These are phyloP conservation scores for Microcebus griseorufus DNA, from an alignment of 2,113 vertebrate genomes.

Conservation along the genomic window DNA sequence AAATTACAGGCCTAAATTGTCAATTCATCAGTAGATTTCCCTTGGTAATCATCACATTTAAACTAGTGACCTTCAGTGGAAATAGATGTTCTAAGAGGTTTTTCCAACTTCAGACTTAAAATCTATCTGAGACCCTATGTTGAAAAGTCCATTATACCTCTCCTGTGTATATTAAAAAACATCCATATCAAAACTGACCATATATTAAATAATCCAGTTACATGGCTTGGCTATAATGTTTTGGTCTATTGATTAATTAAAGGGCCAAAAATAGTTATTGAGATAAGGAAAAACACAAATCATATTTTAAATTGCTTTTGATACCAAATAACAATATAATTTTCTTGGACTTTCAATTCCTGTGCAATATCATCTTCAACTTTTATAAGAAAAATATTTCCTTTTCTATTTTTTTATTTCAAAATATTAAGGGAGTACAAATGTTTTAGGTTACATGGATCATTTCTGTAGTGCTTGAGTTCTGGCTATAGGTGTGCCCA, in stretches of 20 bases:
- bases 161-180: background rate
- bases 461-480: too few relatives aligned
- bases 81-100: conserved; percentile 1
- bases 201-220: background rate
- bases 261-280: background rate
- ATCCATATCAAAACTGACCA: background rate
- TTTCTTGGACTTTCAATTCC: background rate
- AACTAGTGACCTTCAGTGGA: conserved; percentile 30
- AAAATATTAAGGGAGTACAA: too few relatives aligned
- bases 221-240: background rate
- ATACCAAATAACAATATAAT: background rate
- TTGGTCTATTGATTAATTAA: conserved; percentile 44
- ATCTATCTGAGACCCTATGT: background rate
- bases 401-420: background rate
- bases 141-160: background rate
- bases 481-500: too few relatives aligned
- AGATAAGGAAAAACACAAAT: background rate
- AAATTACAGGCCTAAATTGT: conserved; percentile 3
- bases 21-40: background rate
- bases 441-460: too few relatives aligned
- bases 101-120: conserved; percentile 48
- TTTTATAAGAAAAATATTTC: background rate
- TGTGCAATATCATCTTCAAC: conserved; percentile 9
- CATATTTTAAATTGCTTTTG: background rate
- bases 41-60: background rate